Conservation (phyloP, 2,797 vertebrate species). For the Crypturellus tataupa region DNA sequence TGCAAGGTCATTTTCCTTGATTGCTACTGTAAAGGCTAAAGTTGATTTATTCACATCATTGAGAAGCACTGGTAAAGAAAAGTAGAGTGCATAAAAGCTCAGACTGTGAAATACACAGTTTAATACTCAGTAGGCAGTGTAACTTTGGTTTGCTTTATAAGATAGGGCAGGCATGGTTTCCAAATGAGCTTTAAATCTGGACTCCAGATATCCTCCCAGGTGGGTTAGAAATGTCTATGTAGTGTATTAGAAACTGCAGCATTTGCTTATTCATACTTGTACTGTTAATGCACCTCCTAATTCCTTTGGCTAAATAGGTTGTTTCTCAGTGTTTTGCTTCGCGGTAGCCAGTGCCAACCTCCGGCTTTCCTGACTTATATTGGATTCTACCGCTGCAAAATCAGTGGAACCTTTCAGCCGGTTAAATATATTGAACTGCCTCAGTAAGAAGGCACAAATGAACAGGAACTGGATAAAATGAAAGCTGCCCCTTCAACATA, state of each 20-base stretch:
- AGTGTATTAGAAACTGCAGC: slow-evolving; percentile 52
- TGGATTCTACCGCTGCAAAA: slow-evolving; percentile 41
- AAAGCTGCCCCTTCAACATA: slow-evolving; percentile 36
- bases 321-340: slow-evolving; percentile 30
- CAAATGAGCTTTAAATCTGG: slow-evolving; percentile 57
- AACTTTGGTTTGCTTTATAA: slow-evolving; percentile 45
- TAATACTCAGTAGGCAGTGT: not conserved
- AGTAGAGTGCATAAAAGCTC: slow-evolving; percentile 25
- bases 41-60: not conserved
- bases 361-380: slow-evolving; percentile 6
- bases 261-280: slow-evolving; percentile 55
- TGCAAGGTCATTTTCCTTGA: slow-evolving; percentile 4
- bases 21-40: slow-evolving; percentile 5
- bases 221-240: slow-evolving; percentile 32
- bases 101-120: slow-evolving; percentile 3
- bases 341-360: not conserved
- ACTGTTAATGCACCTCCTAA: slow-evolving; percentile 42
- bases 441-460: slow-evolving; percentile 32
- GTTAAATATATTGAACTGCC: slow-evolving; percentile 36
- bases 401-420: slow-evolving; percentile 32
- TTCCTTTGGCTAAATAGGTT: slow-evolving; percentile 44
- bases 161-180: slow-evolving; percentile 48
- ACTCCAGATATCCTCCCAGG: slow-evolving; percentile 33
- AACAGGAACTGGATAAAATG: not conserved
- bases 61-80: slow-evolving; percentile 26